Evolutionary conservation across 1,140 invertebrate species (phyloP), one percentile per base, ranked within the genome.

Genomic region (Cecropterus lyciades): DNA sequence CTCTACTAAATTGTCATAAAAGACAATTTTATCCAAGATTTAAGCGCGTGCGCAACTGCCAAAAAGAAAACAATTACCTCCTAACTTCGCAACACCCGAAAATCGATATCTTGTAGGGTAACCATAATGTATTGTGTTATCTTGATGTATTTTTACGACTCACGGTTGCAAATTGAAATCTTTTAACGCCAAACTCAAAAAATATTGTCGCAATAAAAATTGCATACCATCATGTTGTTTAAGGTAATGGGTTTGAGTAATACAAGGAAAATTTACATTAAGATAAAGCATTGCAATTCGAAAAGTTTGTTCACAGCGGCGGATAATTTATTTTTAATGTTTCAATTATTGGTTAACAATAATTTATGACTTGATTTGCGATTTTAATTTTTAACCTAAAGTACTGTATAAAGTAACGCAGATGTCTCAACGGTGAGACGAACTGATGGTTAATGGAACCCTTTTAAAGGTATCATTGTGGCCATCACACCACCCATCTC

Each of bases 401-500:
- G 2, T 3, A 24, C 20, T 5, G 1, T 24, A 3, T 24, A 33
- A 33, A 10, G 30, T 8, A 40, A n/a, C 11, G 27, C 8, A 52
- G 8, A 13, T 37, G 27, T 53, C 30, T 24, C 14, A n/a, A 30
- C 13, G 27, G 4, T 14, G 3, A 37, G 14, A 33, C 9, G 4
- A 62, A 62, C 13, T 55, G 42, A 68, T 65, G 56, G 55, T 68
- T 37, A 49, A 57, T 45, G 16, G 33, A 55, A 66, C 27, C 45
- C 43, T 65, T 66, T 53, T 51, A 67, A 64, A 56, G 65, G 71
- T 82, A 80, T 81, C 77, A 65, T 73, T 37, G 55, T 45, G 55
- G 63, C 63, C 71, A 85, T 85, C 80, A 80, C 78, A 77, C 85
- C 84, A 83, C 85, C 84, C 84, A 84, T 65, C 74, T 75, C 76